Conservation (phyloP, 2,797 vertebrate species). For the Nasua narica region DNA sequence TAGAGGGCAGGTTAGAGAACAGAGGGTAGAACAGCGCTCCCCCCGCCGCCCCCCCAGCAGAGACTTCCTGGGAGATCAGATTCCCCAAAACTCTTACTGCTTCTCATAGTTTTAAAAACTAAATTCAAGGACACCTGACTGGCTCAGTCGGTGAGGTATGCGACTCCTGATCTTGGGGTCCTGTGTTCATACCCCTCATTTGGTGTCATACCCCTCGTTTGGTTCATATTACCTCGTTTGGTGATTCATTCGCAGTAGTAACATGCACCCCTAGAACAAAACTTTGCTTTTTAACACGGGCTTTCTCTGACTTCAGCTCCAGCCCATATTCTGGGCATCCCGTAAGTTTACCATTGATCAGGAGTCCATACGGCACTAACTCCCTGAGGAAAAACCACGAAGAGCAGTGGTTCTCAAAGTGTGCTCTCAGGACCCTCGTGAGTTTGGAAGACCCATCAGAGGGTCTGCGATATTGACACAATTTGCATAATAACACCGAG, state of each 20-base stretch:
- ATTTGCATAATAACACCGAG: neutral
- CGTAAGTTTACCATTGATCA: neutral
- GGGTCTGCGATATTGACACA: neutral
- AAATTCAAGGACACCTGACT: neutral
- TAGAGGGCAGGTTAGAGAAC: neutral
- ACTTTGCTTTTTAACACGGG: neutral
- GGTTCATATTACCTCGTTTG: neutral
- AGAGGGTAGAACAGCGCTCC: neutral
- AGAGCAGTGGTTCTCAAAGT: neutral
- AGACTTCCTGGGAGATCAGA: neutral
- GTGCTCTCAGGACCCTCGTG: neutral
- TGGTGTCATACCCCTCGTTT: neutral
- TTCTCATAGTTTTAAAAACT: neutral
- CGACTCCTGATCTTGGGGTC: neutral
- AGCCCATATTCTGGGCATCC: neutral
- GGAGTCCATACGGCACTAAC: neutral
- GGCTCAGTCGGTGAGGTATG: neutral
- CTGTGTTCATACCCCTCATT: neutral
- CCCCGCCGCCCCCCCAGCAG: too few relatives aligned
- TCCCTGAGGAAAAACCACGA: neutral
- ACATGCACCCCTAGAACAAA: neutral
- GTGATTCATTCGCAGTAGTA: neutral
- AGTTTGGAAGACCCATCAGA: neutral
- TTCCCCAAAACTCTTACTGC: neutral
- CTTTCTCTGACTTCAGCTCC: neutral